Conservation (phyloP, 2,797 vertebrate species). For the Spheniscus humboldti region DNA sequence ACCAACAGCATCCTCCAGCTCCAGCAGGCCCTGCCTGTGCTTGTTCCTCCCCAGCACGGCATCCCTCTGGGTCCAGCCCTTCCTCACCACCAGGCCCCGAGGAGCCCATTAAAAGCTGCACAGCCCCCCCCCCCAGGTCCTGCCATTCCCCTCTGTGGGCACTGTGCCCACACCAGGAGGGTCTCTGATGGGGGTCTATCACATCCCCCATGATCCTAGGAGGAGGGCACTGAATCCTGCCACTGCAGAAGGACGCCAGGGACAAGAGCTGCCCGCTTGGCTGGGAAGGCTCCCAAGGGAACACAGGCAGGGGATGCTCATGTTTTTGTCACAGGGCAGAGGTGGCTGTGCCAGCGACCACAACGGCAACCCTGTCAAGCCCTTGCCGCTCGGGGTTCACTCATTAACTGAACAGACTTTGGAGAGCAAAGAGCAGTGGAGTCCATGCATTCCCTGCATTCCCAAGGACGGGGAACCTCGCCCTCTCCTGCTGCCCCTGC, state of each 20-base stretch:
- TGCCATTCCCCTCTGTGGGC: too few relatives aligned
- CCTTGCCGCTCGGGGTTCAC: neutral
- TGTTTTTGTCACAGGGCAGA: neutral
- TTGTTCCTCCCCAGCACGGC: neutral
- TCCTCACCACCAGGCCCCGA: neutral
- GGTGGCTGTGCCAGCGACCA: neutral
- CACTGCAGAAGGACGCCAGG: neutral
- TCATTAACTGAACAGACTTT: constrained; percentile 27
- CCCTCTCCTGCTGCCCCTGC: neutral
- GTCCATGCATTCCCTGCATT: neutral
- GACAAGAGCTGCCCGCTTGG: neutral
- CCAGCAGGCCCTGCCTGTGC: neutral
- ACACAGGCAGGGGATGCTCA: neutral
- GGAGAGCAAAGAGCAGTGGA: neutral
- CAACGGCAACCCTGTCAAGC: neutral
- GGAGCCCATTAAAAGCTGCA: neutral
- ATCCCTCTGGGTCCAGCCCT: neutral
- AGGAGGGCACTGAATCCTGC: neutral
- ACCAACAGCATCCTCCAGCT: neutral
- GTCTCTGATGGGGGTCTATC: neutral
- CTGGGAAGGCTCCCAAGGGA: neutral
- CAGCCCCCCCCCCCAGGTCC: neutral
- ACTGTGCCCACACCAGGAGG: rapidly evolving
- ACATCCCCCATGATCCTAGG: neutral
- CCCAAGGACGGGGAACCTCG: neutral